A percentile compares a stretch with the other conserved stretches of the same genome.
phyloP scores from a whole-genome alignment of 2,113 vertebrate genomes.

The Myodes glareolus region DNA sequence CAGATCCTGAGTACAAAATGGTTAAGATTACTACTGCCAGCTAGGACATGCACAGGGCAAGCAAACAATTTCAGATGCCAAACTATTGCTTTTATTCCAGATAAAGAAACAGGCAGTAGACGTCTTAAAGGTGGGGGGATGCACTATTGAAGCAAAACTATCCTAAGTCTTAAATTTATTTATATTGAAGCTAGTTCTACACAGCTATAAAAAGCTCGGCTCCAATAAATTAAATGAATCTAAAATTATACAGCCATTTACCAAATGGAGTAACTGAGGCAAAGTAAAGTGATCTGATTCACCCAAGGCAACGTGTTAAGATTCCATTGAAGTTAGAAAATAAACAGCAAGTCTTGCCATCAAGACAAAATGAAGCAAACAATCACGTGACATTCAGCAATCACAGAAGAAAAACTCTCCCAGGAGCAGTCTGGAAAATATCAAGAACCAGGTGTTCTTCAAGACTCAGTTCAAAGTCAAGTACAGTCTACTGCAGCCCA shows the following conservation, averaged over 20 bases:
- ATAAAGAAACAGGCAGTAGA: neutral
- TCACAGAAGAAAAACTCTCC: neutral
- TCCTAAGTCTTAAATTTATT: slow-evolving; percentile 51
- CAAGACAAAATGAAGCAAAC: neutral
- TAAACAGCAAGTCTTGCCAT: slow-evolving; percentile 27
- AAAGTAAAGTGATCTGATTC: slow-evolving; percentile 31
- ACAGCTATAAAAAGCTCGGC: slow-evolving; percentile 52
- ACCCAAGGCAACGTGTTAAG: neutral
- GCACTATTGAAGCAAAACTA: slow-evolving; percentile 3
- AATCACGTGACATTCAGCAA: slow-evolving; percentile 18
- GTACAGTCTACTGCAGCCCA: slow-evolving; percentile 20
- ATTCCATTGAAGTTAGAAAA: slow-evolving; percentile 12
- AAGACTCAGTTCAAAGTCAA: slow-evolving; percentile 33
- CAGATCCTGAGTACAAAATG: slow-evolving; percentile 56
- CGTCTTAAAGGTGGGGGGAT: slow-evolving; percentile 45
- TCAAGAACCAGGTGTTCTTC: slow-evolving; percentile 46
- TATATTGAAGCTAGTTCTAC: slow-evolving; percentile 34
- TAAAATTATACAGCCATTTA: slow-evolving; percentile 54
- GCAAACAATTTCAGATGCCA: slow-evolving; percentile 32
- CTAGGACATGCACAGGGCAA: slow-evolving; percentile 53
- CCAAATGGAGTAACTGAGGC: slow-evolving; percentile 48
- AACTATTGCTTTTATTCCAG: slow-evolving; percentile 23
- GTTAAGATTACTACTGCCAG: slow-evolving; percentile 56
- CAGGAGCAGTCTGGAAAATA: slow-evolving; percentile 36
- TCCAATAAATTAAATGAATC: slow-evolving; percentile 56